Evolutionary conservation across 2,888 invertebrate genomes (phyloP), one percentile per base, ranked within the genome.

Genomic region (Callinectes sapidus): DNA sequence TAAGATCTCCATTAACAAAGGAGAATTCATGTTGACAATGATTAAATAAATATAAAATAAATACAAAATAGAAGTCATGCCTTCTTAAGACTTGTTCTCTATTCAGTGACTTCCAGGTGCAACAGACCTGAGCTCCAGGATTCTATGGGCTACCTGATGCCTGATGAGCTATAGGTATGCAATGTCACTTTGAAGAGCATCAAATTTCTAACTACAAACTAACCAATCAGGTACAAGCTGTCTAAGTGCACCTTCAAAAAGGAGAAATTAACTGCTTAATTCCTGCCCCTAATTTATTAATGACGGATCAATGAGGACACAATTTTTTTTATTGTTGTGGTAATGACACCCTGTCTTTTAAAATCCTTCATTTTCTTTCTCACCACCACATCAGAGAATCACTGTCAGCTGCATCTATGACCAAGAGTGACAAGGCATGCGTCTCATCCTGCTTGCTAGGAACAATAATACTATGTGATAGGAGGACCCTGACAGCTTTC

Each of bases 221-320:
- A 81, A 42, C 32, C 32, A 88, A 88, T 88, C 88, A 88, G 88
- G 88, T 88, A 88, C 88, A 88, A 88, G 55, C 88, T 54, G 88
- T 48, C 55, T 88, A 55, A 35, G 88, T 88, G 88, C 88, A 88
- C 88, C 55, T 35, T 81, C 35, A 35, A 14, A 81, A 5, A 81
- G 81, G n/a, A 81, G 81, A 81, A 81, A 81, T 16, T 10, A 81
- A 66, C 66, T 5, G 8, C 18, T 6, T 18, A 28, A 71, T 88
- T 87, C 32, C 32, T 66, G 42, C 77, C 71, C 89, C 71, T 89
- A 71, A 71, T 28, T 28, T n/a, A 71, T 48, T 28, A 39, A 32
- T 42, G 48, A 71, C 28, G 66, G 42, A 71, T 89, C 32, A 81
- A 35, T 35, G 81, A 81, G 81, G 81, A 81, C 81, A 81, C 81